These are phyloP conservation scores for Tetranychus urticae DNA, from an alignment of 1,140 invertebrate species.

Conservation along the genomic window DNA sequence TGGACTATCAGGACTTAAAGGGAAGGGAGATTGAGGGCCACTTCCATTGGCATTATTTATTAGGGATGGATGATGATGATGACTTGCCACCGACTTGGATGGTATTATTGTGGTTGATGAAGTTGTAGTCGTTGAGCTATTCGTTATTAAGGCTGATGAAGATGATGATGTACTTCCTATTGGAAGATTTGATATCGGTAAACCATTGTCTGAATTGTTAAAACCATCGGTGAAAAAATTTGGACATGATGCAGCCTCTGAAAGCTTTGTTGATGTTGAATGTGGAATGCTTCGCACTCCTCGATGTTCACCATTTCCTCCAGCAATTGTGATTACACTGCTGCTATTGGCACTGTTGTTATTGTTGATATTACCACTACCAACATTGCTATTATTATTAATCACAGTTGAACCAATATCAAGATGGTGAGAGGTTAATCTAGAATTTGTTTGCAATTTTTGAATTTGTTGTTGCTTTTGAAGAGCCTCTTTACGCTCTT, in stretches of 20 bases:
- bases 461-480: background rate
- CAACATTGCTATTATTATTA: no score
- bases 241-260: no score
- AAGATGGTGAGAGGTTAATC: background rate
- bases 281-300: background rate
- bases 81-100: background rate
- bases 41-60: background rate
- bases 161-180: no score
- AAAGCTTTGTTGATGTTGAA: no score
- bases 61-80: background rate
- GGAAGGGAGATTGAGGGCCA: slow-evolving; percentile 6
- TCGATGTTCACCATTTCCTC: background rate
- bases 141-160: background rate
- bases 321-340: background rate
- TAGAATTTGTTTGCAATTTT: background rate
- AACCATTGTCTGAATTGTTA: no score
- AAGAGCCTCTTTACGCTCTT: background rate
- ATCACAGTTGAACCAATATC: no score
- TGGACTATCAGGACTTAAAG: slow-evolving; percentile 7
- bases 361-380: background rate
- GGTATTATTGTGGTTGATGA: background rate
- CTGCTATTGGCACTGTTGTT: background rate
- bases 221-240: no score
- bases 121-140: background rate
- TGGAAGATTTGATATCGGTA: no score